A percentile compares a stretch with the other conserved stretches of the same genome.
Conservation (phyloP, 2,113 vertebrate genomes). For the Bos indicus region DNA sequence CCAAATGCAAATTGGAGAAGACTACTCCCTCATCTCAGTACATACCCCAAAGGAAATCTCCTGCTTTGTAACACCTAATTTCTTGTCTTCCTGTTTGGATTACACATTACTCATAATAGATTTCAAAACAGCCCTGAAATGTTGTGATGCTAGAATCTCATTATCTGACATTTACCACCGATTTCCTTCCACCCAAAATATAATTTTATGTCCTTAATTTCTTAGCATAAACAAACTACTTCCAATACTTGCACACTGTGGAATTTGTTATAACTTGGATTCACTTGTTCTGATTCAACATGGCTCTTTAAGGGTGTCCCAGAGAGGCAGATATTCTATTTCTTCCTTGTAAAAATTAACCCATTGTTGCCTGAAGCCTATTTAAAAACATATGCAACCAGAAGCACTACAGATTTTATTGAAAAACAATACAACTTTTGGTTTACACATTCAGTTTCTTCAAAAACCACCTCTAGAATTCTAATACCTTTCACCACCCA, state of each 20-base stretch:
- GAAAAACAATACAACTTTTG: not conserved
- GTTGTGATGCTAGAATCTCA: slow-evolving; percentile 40
- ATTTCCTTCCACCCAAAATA: slow-evolving; percentile 25
- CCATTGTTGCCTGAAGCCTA: not conserved
- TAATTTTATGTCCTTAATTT: slow-evolving; percentile 62
- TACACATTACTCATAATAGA: not conserved
- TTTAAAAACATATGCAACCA: not conserved
- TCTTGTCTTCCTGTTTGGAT: slow-evolving; percentile 46
- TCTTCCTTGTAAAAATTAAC: not conserved
- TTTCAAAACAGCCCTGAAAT: slow-evolving; percentile 64
- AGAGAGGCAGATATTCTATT: not conserved
- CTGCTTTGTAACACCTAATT: not conserved
- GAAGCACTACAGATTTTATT: not conserved
- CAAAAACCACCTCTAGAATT: not conserved
- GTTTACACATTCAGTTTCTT: not conserved
- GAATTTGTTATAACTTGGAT: not conserved
- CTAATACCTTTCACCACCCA: not conserved
- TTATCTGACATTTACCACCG: slow-evolving; percentile 54
- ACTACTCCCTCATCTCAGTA: not conserved
- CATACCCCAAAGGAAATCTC: slow-evolving; percentile 24
- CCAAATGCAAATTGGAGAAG: slow-evolving; percentile 44
- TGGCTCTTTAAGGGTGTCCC: not conserved
- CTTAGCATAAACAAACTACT: slow-evolving; percentile 25
- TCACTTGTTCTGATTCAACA: not conserved
- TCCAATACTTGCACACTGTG: not conserved